Conservation (phyloP, 2,888 invertebrate species). For the Xestia ashworthii region DNA sequence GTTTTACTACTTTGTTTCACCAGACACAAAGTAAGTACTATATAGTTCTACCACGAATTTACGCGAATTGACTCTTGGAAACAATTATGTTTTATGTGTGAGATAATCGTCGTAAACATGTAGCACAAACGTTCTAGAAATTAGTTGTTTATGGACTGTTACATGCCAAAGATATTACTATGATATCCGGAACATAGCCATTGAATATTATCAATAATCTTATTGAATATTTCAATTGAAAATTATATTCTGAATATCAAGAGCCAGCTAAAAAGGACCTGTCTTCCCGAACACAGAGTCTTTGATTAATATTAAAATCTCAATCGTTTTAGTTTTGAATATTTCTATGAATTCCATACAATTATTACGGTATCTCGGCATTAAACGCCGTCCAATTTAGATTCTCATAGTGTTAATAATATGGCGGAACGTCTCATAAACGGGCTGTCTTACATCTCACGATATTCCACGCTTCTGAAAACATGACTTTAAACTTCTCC, state of each 20-base stretch:
- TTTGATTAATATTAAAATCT: constrained; percentile 54
- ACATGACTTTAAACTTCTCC: constrained; percentile 41
- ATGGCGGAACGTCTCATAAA: constrained; percentile 35
- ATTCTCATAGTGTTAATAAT: constrained; percentile 42
- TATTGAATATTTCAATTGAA: constrained; percentile 20
- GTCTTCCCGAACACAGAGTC: constrained; percentile 9
- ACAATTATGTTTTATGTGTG: constrained; percentile 28
- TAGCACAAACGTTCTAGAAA: constrained; percentile 42
- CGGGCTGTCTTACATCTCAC: constrained; percentile 26
- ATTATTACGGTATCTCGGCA: constrained; percentile 30
- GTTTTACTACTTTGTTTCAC: constrained; percentile 21
- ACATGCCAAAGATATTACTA: constrained; percentile 26
- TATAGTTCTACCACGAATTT: constrained; percentile 29
- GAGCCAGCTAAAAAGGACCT: constrained; percentile 16
- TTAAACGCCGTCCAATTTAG: constrained; percentile 41
- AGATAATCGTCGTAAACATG: constrained; percentile 34
- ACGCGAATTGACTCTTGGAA: constrained; percentile 35
- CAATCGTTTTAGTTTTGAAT: constrained; percentile 38
- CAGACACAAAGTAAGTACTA: constrained; percentile 42
- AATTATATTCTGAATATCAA: constrained; percentile 23
- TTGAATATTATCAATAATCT: constrained; percentile 9
- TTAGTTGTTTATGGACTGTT: constrained; percentile 24
- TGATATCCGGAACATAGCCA: constrained; percentile 2
- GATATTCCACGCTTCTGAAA: constrained; percentile 51
- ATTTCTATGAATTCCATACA: constrained; percentile 47